These are phyloP conservation scores for Pteropus alecto DNA, from an alignment of 2,113 vertebrate species.

Conservation along the genomic window DNA sequence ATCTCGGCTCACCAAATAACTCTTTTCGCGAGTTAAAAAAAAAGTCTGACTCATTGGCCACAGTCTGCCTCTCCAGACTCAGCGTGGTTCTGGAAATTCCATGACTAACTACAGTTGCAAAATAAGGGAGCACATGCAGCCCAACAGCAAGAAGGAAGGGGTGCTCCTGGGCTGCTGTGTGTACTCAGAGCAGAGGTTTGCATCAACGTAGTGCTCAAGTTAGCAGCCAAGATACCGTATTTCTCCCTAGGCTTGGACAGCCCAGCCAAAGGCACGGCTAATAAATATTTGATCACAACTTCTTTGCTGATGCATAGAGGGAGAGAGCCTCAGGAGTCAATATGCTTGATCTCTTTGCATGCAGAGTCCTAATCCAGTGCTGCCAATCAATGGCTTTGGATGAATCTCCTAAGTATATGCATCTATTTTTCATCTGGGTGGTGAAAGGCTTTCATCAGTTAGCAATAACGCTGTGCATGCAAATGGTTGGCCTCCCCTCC, in stretches of 20 bases:
- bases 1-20: background rate
- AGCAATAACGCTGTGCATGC: background rate
- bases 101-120: constrained; percentile 14
- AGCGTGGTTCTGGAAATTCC: constrained; percentile 40
- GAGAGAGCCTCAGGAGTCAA: background rate
- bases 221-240: background rate
- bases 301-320: background rate
- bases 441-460: background rate
- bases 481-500: background rate
- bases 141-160: background rate
- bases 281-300: constrained; percentile 55
- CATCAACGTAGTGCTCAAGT: no score
- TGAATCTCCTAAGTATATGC: background rate
- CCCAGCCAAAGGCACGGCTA: background rate
- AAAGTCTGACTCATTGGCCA: constrained; percentile 48
- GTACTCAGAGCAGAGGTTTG: background rate
- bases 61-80: background rate
- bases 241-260: background rate
- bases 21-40: background rate
- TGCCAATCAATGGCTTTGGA: background rate
- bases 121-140: background rate
- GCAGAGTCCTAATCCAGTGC: background rate
- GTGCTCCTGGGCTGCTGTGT: background rate
- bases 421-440: background rate
- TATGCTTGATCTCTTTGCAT: background rate